These are phyloP conservation scores for Aspidiotus destructor DNA, from an alignment of 2,888 invertebrate species.

Conservation along the genomic window DNA sequence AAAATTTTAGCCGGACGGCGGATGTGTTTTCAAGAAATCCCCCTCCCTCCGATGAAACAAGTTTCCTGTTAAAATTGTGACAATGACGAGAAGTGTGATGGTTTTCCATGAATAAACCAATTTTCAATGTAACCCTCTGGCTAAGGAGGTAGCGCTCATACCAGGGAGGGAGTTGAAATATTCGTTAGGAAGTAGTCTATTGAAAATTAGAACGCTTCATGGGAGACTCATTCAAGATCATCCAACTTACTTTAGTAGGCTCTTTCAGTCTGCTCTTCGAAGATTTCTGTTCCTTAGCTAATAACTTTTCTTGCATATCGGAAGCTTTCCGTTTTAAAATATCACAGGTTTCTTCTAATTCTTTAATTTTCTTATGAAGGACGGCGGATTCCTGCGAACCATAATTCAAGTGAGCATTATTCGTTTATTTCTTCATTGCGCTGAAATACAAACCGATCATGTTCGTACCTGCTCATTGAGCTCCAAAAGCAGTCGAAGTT, in stretches of 20 bases:
- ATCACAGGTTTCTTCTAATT: constrained; percentile 69
- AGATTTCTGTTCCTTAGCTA: constrained; percentile 41
- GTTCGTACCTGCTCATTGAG: constrained; percentile 65
- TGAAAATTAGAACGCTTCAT: no score
- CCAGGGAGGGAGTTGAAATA: constrained; percentile 36
- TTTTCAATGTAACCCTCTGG: no score
- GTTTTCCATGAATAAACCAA: no score
- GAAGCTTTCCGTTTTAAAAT: constrained; percentile 62
- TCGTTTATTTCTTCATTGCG: no score
- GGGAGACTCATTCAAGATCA: no score
- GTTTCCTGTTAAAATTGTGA: no score
- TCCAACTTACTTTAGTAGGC: constrained; percentile 13
- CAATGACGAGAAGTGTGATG: no score
- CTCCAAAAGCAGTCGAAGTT: constrained; percentile 73
- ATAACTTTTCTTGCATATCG: constrained; percentile 64
- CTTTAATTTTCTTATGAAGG: constrained; percentile 71
- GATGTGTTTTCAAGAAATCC: no score
- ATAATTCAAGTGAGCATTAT: not conserved
- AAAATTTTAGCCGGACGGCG: no score
- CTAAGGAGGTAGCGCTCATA: constrained; percentile 19
- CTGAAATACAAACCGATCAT: no score
- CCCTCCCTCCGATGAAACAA: no score
- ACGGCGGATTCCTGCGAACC: constrained; percentile 62
- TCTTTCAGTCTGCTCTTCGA: constrained; percentile 3
- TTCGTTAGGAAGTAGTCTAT: not conserved